Evolutionary conservation across 2,113 vertebrate species (phyloP).

Genomic region (Pseudolaguvia tuberculata): DNA sequence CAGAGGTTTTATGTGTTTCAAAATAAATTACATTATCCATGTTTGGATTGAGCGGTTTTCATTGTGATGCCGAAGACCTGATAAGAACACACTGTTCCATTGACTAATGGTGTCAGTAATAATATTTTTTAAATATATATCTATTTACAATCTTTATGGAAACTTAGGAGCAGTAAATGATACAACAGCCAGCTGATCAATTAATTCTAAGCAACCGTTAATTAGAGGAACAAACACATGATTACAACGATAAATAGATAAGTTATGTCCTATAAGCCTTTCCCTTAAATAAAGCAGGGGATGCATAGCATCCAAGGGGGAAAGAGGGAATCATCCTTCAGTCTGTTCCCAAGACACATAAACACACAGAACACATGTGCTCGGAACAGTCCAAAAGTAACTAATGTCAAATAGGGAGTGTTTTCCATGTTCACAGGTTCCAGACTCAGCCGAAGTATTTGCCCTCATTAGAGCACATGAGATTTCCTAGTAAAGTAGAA

Average conservation of each 20-base stretch:
- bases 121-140: background rate
- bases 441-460: too few species aligned
- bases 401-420: background rate
- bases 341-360: constrained; percentile 7
- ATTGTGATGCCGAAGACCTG: constrained; percentile 26
- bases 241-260: constrained; percentile 62
- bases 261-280: constrained; percentile 58
- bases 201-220: constrained; percentile 49
- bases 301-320: constrained; percentile 60
- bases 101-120: constrained; percentile 13
- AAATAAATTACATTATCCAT: constrained; percentile 22
- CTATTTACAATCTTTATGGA: constrained; percentile 20
- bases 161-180: constrained; percentile 37
- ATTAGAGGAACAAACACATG: constrained; percentile 43
- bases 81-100: constrained; percentile 19
- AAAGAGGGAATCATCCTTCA: constrained; percentile 26
- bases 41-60: constrained; percentile 1
- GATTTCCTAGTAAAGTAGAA: background rate
- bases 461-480: constrained; percentile 3
- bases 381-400: constrained; percentile 15
- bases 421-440: constrained; percentile 13
- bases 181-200: constrained; percentile 46
- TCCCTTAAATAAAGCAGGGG: constrained; percentile 54
- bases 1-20: background rate
- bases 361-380: background rate